Conservation (phyloP, 2,888 invertebrate species). For the Lithophane ornitopus region DNA sequence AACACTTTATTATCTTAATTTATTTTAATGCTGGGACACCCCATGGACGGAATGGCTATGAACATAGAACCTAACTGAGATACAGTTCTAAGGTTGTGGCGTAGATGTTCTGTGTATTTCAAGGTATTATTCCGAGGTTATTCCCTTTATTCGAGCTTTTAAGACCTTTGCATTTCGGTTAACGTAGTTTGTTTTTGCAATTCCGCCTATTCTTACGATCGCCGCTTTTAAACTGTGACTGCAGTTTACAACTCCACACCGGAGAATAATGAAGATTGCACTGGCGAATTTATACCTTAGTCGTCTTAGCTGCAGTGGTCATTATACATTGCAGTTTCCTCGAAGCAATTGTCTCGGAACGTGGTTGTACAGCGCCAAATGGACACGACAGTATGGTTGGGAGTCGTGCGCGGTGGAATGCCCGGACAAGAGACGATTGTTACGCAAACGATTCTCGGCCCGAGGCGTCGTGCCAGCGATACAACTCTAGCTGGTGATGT, state of each 20-base stretch:
- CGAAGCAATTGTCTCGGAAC: slow-evolving; percentile 61
- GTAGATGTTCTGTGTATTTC: slow-evolving; percentile 22
- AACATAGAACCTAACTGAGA: background rate
- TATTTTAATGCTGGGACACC: slow-evolving; percentile 1
- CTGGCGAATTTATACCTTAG: slow-evolving; percentile 38
- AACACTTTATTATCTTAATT: slow-evolving; percentile 1
- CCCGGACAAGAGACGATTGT: slow-evolving; percentile 67
- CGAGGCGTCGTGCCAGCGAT: slow-evolving; percentile 62
- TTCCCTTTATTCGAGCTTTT: slow-evolving; percentile 30
- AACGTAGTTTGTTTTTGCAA: slow-evolving; percentile 51
- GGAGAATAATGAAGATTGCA: slow-evolving; percentile 35
- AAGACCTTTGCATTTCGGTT: slow-evolving; percentile 48
- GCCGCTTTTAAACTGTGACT: slow-evolving; percentile 49
- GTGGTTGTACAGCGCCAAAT: slow-evolving; percentile 62
- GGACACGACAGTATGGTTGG: slow-evolving; percentile 66
- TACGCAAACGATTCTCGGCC: slow-evolving; percentile 67
- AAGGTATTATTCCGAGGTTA: slow-evolving; percentile 19
- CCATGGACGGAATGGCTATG: background rate
- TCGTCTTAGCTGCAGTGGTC: slow-evolving; percentile 13
- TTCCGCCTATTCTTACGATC: slow-evolving; percentile 50
- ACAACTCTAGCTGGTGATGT: slow-evolving; percentile 70
- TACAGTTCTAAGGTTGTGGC: background rate
- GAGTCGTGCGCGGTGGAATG: slow-evolving; percentile 71
- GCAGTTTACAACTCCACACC: slow-evolving; percentile 28
- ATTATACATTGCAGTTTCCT: slow-evolving; percentile 43